Evolutionary conservation across 2,888 invertebrate species (phyloP), one percentile per base, ranked within the genome.

Genomic region (Ferdinandea cuprea): DNA sequence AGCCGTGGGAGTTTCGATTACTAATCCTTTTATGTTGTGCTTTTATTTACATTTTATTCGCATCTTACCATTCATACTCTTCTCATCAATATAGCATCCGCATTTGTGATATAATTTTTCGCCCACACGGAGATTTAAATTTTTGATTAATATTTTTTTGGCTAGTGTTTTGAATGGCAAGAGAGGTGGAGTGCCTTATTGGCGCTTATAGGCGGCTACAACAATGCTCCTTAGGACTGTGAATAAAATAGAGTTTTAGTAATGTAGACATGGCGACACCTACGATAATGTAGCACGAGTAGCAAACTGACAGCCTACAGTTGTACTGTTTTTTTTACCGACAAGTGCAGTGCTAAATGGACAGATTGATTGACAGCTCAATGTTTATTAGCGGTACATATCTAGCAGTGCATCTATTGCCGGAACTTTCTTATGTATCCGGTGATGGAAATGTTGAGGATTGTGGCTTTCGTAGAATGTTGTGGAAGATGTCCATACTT

Each of bases 21-120:
- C 9, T 17, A 19, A 25, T 13, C 5, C 9, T 19, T 0, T 21
- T 46, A 19, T 19, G 30, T 61, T 7, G 59, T 44, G 42, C 5
- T 42, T 30, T 9, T 17, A 3, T 30, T 61, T 21, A 9, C 17
- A n/a, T 32, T 59, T 32, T 6, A 11, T 46, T n/a, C 15, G 37
- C 30, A 17, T 59, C 13, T 46, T 32, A 15, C 40, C 42, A 42
- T n/a, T 44, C 6, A 37, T n/a, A n/a, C n/a, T n/a, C n/a, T n/a
- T n/a, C n/a, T 50, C 40, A 58, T 40, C 30, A 71, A 17, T 52
- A 44, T 52, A 44, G 44, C 54, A 63, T 72, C 72, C 72, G 72
- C 35, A 19, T 63, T 30, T 63, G 25, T 72, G 44, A 54, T 63
- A 72, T 63, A 72, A 54, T 63, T 61, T 21, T 6, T 6, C 54